Evolutionary conservation across 1,140 invertebrate genomes (phyloP).

Genomic region (Drosophila ercepeae): DNA sequence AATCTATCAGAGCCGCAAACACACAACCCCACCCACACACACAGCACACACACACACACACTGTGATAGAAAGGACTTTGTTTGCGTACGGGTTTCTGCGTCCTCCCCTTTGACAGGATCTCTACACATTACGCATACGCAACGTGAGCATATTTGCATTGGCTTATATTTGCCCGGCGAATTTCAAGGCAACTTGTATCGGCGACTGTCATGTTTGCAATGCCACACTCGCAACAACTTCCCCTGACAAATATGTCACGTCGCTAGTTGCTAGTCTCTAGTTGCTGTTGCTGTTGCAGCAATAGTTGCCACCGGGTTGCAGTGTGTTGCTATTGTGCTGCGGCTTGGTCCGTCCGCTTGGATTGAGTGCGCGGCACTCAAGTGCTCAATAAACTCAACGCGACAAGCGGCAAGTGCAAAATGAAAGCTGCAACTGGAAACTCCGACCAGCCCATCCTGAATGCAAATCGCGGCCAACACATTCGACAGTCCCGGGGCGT

Average conservation of each 20-base stretch:
- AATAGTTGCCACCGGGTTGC: constrained; percentile 23
- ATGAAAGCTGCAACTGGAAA: constrained; percentile 29
- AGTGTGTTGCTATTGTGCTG: constrained; percentile 5
- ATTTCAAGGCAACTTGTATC: constrained; percentile 54
- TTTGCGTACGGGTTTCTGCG: constrained; percentile 29
- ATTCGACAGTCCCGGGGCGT: constrained; percentile 27
- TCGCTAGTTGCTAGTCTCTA: constrained; percentile 8
- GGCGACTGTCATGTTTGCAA: constrained; percentile 50
- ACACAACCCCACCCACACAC: background rate
- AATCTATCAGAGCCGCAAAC: constrained; percentile 19
- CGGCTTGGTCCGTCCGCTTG: constrained; percentile 29
- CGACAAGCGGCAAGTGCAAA: constrained; percentile 33
- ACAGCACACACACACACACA: background rate
- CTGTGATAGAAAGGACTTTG: constrained; percentile 3
- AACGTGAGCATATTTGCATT: constrained; percentile 68
- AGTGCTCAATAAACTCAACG: constrained; percentile 72
- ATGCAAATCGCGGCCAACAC: constrained; percentile 39
- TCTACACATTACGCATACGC: constrained; percentile 55
- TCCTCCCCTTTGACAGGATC: constrained; percentile 21
- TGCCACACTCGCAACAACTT: constrained; percentile 44
- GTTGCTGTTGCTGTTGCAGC: constrained; percentile 8
- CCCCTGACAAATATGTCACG: constrained; percentile 56
- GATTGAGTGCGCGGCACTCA: constrained; percentile 62
- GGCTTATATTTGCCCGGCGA: constrained; percentile 60
- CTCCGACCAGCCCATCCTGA: constrained; percentile 11